These are phyloP conservation scores for Prinia subflava DNA, from an alignment of 2,113 vertebrate genomes.

Conservation along the genomic window DNA sequence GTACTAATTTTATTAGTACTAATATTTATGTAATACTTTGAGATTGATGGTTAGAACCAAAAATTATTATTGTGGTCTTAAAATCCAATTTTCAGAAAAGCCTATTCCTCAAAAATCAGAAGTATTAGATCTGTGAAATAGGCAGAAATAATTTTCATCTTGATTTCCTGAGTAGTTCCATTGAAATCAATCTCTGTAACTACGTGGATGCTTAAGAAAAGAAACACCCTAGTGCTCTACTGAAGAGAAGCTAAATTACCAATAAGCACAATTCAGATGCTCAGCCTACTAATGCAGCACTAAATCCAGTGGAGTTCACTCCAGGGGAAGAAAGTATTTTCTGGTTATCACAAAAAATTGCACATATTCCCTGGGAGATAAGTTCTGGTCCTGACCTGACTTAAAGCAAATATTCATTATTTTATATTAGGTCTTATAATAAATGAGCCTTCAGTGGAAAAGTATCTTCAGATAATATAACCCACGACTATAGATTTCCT, in stretches of 20 bases:
- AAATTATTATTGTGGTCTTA: not conserved
- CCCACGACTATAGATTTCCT: not conserved
- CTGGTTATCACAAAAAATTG: conserved; percentile 35
- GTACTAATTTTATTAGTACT: not conserved
- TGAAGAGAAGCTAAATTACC: conserved; percentile 30
- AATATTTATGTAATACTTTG: not conserved
- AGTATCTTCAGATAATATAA: not conserved
- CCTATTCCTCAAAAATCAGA: not conserved
- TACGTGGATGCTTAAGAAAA: not conserved
- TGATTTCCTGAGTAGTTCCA: not conserved
- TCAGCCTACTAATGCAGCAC: not conserved
- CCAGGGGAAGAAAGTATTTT: conserved; percentile 1
- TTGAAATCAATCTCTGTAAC: conserved; percentile 1
- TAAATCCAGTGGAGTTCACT: conserved; percentile 14
- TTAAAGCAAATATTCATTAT: conserved; percentile 39
- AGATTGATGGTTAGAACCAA: not conserved
- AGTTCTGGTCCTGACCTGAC: not conserved
- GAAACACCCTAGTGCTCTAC: not conserved
- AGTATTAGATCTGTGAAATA: conserved; percentile 2
- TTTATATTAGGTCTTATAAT: conserved; percentile 21
- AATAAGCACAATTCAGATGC: not conserved
- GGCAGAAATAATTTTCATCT: not conserved
- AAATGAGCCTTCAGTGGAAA: conserved; percentile 17
- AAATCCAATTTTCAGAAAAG: conserved; percentile 16
- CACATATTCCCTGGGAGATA: not conserved